A percentile compares a stretch with the other conserved stretches of the same genome.
phyloP scores from a whole-genome alignment of 2,888 invertebrate species.

The Athrips mouffetella region DNA sequence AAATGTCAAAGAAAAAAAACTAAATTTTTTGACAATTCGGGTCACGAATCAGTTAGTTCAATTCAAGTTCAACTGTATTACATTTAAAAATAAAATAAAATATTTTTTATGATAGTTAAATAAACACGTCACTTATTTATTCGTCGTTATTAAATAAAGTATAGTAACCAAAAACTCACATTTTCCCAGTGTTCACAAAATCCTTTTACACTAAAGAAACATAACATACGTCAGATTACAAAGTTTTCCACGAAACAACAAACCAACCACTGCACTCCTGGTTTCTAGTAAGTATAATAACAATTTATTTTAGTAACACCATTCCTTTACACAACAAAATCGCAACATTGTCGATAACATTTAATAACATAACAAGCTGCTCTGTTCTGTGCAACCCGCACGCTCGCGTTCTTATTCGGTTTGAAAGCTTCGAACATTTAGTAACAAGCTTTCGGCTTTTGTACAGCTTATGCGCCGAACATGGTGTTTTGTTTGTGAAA shows the following conservation, averaged over 20 bases:
- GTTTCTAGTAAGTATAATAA: constrained; percentile 20
- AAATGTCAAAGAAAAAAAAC: no score
- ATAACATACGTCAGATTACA: constrained; percentile 3
- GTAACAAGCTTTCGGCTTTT: constrained; percentile 47
- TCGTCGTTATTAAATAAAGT: no score
- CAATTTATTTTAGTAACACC: constrained; percentile 18
- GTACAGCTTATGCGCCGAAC: constrained; percentile 36
- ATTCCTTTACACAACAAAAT: constrained; percentile 49
- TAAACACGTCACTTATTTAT: background rate
- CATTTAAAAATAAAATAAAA: no score
- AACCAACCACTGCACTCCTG: constrained; percentile 11
- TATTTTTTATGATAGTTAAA: no score
- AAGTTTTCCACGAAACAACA: constrained; percentile 2
- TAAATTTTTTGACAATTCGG: no score
- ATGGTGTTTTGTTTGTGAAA: constrained; percentile 56
- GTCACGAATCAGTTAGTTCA: no score
- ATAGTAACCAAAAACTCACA: constrained; percentile 13
- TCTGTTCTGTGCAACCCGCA: constrained; percentile 22
- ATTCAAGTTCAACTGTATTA: no score
- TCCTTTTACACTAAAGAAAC: background rate
- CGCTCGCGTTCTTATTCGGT: constrained; percentile 36
- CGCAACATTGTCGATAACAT: constrained; percentile 50
- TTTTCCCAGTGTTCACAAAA: constrained; percentile 6
- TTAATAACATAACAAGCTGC: constrained; percentile 50
- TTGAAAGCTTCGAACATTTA: constrained; percentile 35